These are phyloP conservation scores for Nannobrachium achirus DNA, from an alignment of 2,113 vertebrate species.

Conservation along the genomic window DNA sequence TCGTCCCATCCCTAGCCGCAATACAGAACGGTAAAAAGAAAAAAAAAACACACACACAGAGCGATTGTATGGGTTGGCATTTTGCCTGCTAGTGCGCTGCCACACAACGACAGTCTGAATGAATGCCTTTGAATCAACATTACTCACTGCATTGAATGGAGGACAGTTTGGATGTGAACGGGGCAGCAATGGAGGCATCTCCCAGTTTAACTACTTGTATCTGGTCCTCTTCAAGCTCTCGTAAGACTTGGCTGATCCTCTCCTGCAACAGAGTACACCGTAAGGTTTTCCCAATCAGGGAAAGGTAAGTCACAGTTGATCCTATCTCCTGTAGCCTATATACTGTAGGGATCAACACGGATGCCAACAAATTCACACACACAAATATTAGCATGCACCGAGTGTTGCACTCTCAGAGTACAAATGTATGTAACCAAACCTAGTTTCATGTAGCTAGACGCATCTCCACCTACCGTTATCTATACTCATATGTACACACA, in stretches of 20 bases:
- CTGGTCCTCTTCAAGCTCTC: conserved; percentile 94
- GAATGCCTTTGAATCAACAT: neutral
- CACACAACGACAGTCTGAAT: neutral
- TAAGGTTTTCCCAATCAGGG: neutral
- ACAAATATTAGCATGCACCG: too few relatives aligned
- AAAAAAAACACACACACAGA: neutral
- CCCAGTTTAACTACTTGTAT: conserved; percentile 93
- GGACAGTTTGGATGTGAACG: conserved; percentile 97
- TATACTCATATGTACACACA: too few relatives aligned
- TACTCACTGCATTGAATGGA: conserved; percentile 97
- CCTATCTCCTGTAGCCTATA: neutral
- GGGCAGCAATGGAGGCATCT: conserved; percentile 96
- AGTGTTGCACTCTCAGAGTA: too few relatives aligned
- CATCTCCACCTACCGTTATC: too few relatives aligned
- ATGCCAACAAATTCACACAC: neutral
- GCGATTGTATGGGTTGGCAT: neutral
- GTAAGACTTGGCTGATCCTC: conserved; percentile 91
- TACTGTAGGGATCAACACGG: neutral
- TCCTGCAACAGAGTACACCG: conserved; percentile 78
- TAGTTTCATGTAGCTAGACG: too few relatives aligned
- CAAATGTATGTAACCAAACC: too few relatives aligned
- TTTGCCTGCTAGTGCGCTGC: conserved; percentile 1
- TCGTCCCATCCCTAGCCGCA: too few relatives aligned
- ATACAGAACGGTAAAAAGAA: too few relatives aligned
- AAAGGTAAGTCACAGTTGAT: neutral